Evolutionary conservation across 2,888 invertebrate species (phyloP).

Genomic region (Branchipolynoe longqiensis): DNA sequence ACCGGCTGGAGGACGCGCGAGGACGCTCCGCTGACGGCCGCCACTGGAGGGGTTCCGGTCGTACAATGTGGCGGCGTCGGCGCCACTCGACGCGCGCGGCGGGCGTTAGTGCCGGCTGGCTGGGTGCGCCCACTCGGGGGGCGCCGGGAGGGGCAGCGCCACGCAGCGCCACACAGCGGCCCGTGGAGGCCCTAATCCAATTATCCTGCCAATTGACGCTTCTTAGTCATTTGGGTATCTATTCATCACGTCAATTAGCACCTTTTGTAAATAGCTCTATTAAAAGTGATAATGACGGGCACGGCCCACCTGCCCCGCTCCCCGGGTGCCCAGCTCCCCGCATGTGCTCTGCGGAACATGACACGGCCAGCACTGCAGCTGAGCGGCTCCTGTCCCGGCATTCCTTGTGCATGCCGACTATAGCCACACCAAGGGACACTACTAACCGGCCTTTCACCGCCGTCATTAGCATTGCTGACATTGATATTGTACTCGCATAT

Average conservation of each 20-base stretch:
- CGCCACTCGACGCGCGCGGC: constrained; percentile 6
- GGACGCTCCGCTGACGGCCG: constrained; percentile 39
- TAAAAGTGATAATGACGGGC: constrained; percentile 57
- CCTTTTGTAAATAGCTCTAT: constrained; percentile 66
- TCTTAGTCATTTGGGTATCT: constrained; percentile 73
- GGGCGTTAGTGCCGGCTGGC: constrained; percentile 54
- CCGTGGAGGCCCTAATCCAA: constrained; percentile 70
- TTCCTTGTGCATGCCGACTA: no score
- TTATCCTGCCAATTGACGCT: constrained; percentile 75
- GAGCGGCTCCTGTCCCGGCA: no score
- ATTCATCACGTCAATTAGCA: constrained; percentile 75
- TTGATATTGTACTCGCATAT: no score
- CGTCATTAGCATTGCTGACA: no score
- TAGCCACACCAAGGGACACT: no score
- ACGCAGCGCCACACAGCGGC: constrained; percentile 47
- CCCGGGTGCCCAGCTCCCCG: no score
- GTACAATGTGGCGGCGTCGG: constrained; percentile 27
- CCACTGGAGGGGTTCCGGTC: constrained; percentile 41
- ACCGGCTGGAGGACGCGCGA: constrained; percentile 44
- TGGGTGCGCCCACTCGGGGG: constrained; percentile 42
- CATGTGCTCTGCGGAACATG: no score
- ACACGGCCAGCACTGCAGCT: no score
- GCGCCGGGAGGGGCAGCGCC: constrained; percentile 31
- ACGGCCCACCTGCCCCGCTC: constrained; percentile 54
- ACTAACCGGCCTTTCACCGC: no score